These are phyloP conservation scores for Aproaerema taeniolella DNA, from an alignment of 2,888 invertebrate species.

Conservation along the genomic window DNA sequence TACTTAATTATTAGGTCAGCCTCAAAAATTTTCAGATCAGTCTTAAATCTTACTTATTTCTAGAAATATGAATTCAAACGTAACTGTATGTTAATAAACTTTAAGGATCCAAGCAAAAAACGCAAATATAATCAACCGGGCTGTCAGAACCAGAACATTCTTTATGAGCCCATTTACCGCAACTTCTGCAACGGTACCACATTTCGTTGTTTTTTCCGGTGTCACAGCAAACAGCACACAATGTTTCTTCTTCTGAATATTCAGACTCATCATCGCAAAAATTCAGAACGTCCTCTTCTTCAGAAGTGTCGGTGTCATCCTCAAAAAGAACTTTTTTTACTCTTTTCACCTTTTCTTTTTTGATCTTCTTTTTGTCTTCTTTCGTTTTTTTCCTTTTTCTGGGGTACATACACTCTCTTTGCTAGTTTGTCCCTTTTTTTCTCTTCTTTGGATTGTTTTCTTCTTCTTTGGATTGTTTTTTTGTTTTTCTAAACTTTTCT, in stretches of 20 bases:
- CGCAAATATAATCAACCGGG: no score
- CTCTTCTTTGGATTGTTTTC: conserved; percentile 4
- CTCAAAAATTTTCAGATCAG: no score
- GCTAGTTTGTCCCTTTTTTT: conserved; percentile 13
- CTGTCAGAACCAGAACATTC: neutral
- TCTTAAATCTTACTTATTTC: no score
- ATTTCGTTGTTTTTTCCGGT: conserved; percentile 18
- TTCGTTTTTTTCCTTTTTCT: no score
- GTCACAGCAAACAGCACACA: conserved; percentile 24
- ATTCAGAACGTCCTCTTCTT: neutral
- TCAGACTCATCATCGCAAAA: conserved; percentile 24
- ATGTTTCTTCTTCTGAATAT: conserved; percentile 23
- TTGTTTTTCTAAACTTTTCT: no score
- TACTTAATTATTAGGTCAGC: no score
- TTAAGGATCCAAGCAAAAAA: no score
- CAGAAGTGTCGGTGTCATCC: conserved; percentile 13
- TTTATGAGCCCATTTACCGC: neutral
- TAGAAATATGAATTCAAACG: no score
- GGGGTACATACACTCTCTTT: conserved; percentile 10
- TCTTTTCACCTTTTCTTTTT: no score
- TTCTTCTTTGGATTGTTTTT: neutral
- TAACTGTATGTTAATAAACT: no score
- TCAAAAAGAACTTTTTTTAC: conserved; percentile 13
- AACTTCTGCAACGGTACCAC: neutral
- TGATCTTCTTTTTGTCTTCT: neutral